These are phyloP conservation scores for Amphibalanus amphitrite DNA, from an alignment of 1,140 invertebrate species.

Conservation along the genomic window DNA sequence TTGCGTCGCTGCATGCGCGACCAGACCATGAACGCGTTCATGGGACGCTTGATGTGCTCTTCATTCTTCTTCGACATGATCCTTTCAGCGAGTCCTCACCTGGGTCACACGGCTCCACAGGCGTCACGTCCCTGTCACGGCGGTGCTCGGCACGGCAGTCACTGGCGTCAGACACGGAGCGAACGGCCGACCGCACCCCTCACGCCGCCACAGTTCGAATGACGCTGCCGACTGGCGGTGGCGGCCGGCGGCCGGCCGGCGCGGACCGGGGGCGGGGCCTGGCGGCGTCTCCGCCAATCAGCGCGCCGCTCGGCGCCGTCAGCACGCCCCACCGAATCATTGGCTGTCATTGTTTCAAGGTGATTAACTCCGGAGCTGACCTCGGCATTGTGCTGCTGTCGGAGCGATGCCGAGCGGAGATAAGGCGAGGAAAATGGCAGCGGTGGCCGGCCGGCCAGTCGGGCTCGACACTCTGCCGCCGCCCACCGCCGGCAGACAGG, in stretches of 20 bases:
- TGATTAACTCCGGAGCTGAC: not conserved
- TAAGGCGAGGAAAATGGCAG: no score
- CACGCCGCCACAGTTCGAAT: not conserved
- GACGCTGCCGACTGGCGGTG: no score
- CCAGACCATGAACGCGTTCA: slow-evolving; percentile 56
- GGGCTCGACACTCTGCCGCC: no score
- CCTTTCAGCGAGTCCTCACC: not conserved
- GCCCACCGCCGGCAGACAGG: no score
- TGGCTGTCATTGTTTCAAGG: slow-evolving; percentile 4
- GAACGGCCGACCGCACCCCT: not conserved
- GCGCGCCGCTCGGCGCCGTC: not conserved
- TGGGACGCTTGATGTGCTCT: slow-evolving; percentile 42
- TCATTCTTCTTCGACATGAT: slow-evolving; percentile 18
- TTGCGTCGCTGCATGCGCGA: slow-evolving; percentile 82
- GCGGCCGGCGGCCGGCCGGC: no score
- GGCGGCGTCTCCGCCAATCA: not conserved
- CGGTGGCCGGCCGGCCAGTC: no score
- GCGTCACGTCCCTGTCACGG: not conserved
- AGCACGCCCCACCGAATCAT: not conserved
- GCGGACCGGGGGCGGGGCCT: not conserved
- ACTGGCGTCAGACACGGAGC: not conserved
- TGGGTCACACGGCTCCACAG: not conserved
- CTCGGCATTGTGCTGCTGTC: no score
- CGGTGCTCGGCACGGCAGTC: not conserved
- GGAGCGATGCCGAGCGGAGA: no score